A percentile compares a stretch with the other conserved stretches of the same genome.
These are phyloP conservation scores for Odiellus spinosus DNA, from an alignment of 2,888 invertebrate species.

Conservation along the genomic window DNA sequence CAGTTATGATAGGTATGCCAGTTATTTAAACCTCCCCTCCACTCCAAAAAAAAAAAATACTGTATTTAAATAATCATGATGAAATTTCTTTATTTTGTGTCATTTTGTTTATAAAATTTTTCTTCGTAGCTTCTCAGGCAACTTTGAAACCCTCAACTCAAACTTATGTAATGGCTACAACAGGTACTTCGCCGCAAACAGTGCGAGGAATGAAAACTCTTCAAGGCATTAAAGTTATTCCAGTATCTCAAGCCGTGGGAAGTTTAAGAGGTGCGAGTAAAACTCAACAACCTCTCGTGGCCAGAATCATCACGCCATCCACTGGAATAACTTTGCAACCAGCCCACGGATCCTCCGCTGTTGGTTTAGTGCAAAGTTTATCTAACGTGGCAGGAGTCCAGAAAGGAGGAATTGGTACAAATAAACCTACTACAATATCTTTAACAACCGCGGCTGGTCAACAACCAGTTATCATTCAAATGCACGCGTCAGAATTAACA, in stretches of 20 bases:
- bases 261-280: conserved; percentile 8
- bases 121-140: conserved; percentile 3
- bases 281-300: conserved; percentile 13
- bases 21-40: no score
- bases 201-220: conserved; percentile 15
- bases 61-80: no score
- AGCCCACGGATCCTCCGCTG: not conserved
- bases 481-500: no score
- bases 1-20: no score
- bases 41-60: no score
- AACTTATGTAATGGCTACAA: conserved; percentile 14
- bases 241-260: conserved; percentile 12
- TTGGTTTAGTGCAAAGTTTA: not conserved
- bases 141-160: conserved; percentile 12
- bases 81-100: no score
- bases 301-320: conserved; percentile 16
- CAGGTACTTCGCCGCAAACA: conserved; percentile 9
- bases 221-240: conserved; percentile 19
- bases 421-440: no score
- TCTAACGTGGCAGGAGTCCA: no score
- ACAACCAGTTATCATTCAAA: no score
- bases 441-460: no score
- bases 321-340: conserved; percentile 13
- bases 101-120: no score
- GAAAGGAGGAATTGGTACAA: no score